Evolutionary conservation across 2,113 vertebrate species (phyloP).

Genomic region (Microtus richardsoni): DNA sequence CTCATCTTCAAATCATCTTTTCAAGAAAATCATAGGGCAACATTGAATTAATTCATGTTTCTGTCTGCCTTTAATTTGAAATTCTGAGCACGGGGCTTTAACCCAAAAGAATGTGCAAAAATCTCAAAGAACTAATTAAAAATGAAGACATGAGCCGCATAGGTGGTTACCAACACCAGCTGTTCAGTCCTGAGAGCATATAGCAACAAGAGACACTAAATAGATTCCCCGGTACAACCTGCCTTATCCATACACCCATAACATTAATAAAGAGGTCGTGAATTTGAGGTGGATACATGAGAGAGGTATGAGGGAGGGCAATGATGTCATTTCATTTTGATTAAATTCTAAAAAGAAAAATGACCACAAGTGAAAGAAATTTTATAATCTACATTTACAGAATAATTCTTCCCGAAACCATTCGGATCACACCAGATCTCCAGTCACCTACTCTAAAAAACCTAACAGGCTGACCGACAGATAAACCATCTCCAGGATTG

Average conservation of each 20-base stretch:
- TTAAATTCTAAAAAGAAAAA: not conserved
- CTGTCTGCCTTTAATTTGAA: not conserved
- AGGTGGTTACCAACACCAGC: not conserved
- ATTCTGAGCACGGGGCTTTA: not conserved
- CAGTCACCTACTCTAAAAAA: not conserved
- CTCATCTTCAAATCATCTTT: constrained; percentile 17
- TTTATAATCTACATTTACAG: not conserved
- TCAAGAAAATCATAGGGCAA: not conserved
- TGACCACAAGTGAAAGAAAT: not conserved
- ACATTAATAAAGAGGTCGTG: not conserved
- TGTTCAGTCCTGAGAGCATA: not conserved
- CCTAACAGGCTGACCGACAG: not conserved
- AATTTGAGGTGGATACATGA: not conserved
- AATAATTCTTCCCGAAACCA: not conserved
- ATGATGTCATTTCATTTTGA: not conserved
- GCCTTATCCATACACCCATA: not conserved
- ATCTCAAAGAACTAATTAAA: not conserved
- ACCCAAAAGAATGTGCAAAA: not conserved
- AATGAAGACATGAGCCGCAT: not conserved
- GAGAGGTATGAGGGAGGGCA: not conserved
- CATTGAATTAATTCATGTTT: not conserved
- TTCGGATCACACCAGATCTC: constrained; percentile 6
- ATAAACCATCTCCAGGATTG: not conserved
- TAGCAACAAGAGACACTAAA: not conserved
- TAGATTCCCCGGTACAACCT: not conserved